Conservation (phyloP, 2,888 invertebrate species). For the Orchesellides sinensis region DNA sequence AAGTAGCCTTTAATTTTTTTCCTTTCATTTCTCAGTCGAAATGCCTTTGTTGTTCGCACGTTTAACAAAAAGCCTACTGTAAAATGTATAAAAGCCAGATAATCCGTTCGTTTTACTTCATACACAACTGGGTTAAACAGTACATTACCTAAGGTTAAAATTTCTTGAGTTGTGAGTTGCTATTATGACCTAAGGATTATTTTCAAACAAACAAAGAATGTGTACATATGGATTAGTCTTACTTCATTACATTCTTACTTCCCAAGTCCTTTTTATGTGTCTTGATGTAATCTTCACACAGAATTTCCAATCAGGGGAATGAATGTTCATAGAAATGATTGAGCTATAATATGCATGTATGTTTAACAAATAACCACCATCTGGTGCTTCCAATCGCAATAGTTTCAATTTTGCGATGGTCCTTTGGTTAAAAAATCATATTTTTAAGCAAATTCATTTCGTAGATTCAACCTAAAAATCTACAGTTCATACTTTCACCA, state of each 20-base stretch:
- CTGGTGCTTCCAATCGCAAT: background rate
- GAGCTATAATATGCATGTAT: background rate
- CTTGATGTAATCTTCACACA: slow-evolving; percentile 28
- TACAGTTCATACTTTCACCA: too few relatives aligned
- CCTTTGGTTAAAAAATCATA: background rate
- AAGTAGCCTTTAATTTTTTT: too few relatives aligned
- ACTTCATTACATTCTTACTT: background rate
- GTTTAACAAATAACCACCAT: background rate
- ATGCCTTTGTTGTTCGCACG: too few relatives aligned
- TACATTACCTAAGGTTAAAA: too few relatives aligned
- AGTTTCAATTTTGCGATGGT: slow-evolving; percentile 11
- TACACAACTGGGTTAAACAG: background rate
- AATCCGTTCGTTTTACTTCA: background rate
- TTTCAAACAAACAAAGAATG: background rate
- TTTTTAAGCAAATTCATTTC: too few relatives aligned
- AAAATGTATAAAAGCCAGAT: background rate
- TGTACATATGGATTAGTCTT: background rate
- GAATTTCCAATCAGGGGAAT: slow-evolving; percentile 35
- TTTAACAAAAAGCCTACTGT: too few relatives aligned
- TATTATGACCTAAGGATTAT: background rate
- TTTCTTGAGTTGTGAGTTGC: background rate
- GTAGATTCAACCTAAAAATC: too few relatives aligned
- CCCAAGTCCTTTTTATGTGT: slow-evolving; percentile 3
- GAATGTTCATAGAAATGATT: background rate
- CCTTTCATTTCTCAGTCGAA: too few relatives aligned